These are phyloP conservation scores for Leucoma salicis DNA, from an alignment of 2,888 invertebrate genomes.

Conservation along the genomic window DNA sequence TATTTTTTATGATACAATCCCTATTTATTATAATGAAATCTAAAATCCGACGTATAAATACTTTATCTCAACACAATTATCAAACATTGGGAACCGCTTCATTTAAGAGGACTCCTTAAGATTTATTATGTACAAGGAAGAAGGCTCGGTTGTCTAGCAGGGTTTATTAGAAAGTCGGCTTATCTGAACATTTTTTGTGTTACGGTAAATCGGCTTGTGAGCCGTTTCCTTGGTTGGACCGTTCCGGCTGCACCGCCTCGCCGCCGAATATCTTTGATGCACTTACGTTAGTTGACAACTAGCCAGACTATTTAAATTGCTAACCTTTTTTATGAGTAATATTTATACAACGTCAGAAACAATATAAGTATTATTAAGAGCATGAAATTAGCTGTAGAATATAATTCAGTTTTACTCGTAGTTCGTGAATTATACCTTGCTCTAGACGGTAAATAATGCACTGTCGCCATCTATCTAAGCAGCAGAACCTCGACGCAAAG, in stretches of 20 bases:
- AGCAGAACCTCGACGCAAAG: conserved; percentile 9
- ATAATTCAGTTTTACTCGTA: not conserved
- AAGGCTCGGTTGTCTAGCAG: conserved; percentile 62
- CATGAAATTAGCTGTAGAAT: not conserved
- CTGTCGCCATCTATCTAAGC: conserved; percentile 21
- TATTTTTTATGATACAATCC: conserved; percentile 23
- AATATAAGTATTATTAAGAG: not conserved
- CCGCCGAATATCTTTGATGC: conserved; percentile 6
- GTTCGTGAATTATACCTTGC: no score
- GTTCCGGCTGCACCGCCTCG: conserved; percentile 11
- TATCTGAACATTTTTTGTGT: conserved; percentile 77
- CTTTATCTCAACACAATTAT: conserved; percentile 34
- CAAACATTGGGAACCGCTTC: conserved; percentile 58
- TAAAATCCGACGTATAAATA: conserved; percentile 32
- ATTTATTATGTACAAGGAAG: conserved; percentile 79
- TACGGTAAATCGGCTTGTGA: conserved; percentile 67
- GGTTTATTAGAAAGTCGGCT: conserved; percentile 79
- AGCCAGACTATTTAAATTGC: not conserved
- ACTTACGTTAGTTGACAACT: conserved; percentile 1
- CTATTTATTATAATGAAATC: conserved; percentile 32
- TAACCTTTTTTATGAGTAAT: not conserved
- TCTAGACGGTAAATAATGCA: no score
- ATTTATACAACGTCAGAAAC: not conserved
- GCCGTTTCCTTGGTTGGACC: conserved; percentile 38
- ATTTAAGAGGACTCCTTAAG: conserved; percentile 67